These are phyloP conservation scores for Psephotus haematonotus DNA, from an alignment of 2,113 vertebrate species.

Conservation along the genomic window DNA sequence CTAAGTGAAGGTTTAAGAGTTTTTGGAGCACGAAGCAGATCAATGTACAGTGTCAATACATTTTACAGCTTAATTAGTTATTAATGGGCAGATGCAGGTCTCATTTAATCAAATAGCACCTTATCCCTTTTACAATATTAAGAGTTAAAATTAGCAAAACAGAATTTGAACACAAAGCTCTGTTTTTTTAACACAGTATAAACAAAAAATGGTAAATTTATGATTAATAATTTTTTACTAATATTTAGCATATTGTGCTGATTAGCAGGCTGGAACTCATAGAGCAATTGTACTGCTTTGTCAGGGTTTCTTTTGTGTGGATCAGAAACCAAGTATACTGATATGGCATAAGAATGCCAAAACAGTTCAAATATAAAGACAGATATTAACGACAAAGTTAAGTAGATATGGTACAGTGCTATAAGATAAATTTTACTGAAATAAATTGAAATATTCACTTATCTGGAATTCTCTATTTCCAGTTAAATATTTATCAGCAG, in stretches of 20 bases:
- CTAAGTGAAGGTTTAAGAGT: background rate
- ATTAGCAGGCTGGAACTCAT: background rate
- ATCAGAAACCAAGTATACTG: background rate
- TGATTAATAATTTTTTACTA: background rate
- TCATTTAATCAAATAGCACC: background rate
- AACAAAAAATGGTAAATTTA: background rate
- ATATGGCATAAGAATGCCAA: background rate
- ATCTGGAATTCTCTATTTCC: background rate
- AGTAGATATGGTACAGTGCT: background rate
- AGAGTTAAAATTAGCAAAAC: background rate
- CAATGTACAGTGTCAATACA: background rate
- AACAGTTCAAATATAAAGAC: background rate
- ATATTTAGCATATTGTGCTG: background rate
- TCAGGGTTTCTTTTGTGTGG: background rate
- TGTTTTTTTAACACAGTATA: background rate
- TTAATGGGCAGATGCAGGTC: background rate
- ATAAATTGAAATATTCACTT: background rate
- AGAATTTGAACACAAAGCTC: background rate
- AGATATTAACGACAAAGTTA: background rate
- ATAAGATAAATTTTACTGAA: background rate
- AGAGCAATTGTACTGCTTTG: background rate
- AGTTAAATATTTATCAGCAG: background rate
- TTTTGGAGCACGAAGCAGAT: background rate
- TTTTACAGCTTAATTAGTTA: slow-evolving; percentile 7
- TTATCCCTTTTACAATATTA: background rate